These are phyloP conservation scores for Leptocoma aspasia DNA, from an alignment of 2,113 vertebrate genomes.

Conservation along the genomic window DNA sequence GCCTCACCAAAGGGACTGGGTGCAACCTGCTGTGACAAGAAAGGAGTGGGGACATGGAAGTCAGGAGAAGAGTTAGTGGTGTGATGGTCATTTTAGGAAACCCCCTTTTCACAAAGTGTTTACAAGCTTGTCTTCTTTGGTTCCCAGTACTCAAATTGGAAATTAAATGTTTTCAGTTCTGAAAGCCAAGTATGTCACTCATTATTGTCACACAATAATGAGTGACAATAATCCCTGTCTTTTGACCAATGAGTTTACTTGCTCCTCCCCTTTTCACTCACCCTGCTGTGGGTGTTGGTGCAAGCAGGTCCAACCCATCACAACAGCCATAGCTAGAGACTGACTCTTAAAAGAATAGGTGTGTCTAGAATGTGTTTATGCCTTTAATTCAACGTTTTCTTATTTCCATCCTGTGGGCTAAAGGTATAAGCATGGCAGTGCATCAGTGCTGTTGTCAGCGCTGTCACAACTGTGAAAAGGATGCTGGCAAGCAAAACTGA, in stretches of 20 bases:
- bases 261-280: neutral
- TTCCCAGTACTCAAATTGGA: neutral
- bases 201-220: too few relatives aligned
- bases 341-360: neutral
- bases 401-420: neutral
- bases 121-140: neutral
- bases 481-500: neutral
- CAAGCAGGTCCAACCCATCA: neutral
- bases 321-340: neutral
- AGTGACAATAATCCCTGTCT: neutral
- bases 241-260: neutral
- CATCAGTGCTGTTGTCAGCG: neutral
- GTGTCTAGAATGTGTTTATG: neutral
- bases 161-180: neutral
- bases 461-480: neutral
- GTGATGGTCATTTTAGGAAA: neutral
- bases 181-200: neutral
- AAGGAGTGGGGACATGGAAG: neutral
- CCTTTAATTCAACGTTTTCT: neutral
- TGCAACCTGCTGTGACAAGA: neutral
- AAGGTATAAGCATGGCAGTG: neutral
- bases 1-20: fast-evolving
- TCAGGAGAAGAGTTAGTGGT: neutral
- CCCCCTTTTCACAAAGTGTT: neutral
- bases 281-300: neutral